Evolutionary conservation across 2,888 invertebrate species (phyloP), one percentile per base, ranked within the genome.

Genomic region (Pristionchus arcanus): DNA sequence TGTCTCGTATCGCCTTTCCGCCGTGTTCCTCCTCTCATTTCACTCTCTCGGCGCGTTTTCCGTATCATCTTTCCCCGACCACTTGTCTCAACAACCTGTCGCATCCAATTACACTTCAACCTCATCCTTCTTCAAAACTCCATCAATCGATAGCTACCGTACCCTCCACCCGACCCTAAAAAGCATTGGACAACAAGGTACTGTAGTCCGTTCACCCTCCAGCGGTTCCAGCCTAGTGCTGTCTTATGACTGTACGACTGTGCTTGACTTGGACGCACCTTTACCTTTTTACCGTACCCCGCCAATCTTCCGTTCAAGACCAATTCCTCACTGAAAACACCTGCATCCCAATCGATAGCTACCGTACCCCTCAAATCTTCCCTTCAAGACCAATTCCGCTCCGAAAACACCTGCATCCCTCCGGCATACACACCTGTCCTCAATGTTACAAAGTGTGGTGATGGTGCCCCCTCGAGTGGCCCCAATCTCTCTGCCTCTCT

Each of bases 1-100:
- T 9, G 77, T 37, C 37, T 34, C 42, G 25, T 77, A 77, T 77
- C 49, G 21, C 25, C 25, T 77, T 37, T 49, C 77, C 42, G 1
- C 77, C 49, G 42, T 77, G 77, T 42, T 77, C 77, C 42, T 37
- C 25, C 34, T 71, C 71, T 16, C 31, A 71, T 71, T 71, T 71
- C 71, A 71, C 15, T 34, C 19, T n/a, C n/a, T n/a, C n/a, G n/a
- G n/a, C n/a, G 5, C 71, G 31, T 59, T 59, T 59, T 59, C 2
- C 5, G 34, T 71, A 31, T 71, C 66, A 28, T 31, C 34, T 71
- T 71, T 71, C 71, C 19, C 49, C 49, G 53, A 81, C 81, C 81
- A 81, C 81, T 53, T 81, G 81, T 49, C 77, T 77, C 81, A 49
- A 71, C 71, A 71, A 71, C 71, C 71, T 71, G 71, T 34, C 71